These are phyloP conservation scores for Casuarius casuarius DNA, from an alignment of 2,113 vertebrate species.

Conservation along the genomic window DNA sequence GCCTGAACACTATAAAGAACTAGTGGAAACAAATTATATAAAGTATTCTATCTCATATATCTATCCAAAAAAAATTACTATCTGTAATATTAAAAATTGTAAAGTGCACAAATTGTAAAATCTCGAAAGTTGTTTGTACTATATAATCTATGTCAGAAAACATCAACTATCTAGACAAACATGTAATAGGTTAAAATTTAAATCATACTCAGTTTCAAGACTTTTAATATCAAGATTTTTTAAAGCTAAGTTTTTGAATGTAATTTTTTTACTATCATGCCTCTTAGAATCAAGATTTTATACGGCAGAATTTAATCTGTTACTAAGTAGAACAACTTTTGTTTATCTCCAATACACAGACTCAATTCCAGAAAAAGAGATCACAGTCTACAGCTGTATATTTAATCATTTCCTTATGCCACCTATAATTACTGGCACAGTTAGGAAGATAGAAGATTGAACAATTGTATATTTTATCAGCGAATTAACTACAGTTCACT, in stretches of 20 bases:
- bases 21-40: background rate
- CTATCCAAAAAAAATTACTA: slow-evolving; percentile 21
- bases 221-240: background rate
- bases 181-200: background rate
- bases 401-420: background rate
- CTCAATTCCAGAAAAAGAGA: background rate
- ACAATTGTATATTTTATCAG: slow-evolving; percentile 8
- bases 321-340: background rate
- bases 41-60: background rate
- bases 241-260: background rate
- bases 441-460: background rate
- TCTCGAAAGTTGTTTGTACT: background rate
- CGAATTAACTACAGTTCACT: slow-evolving; percentile 26
- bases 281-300: background rate
- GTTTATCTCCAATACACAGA: background rate
- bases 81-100: background rate
- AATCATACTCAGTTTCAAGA: background rate
- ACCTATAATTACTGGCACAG: background rate
- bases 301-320: background rate
- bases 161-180: background rate
- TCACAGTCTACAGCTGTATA: background rate
- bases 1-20: background rate
- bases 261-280: background rate
- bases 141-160: slow-evolving; percentile 22
- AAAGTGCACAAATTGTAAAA: slow-evolving; percentile 43